Percentiles rank a stretch among this genome's conserved stretches.
phyloP scores from a whole-genome alignment of 2,888 invertebrate genomes.

The Rosalia funebris region DNA sequence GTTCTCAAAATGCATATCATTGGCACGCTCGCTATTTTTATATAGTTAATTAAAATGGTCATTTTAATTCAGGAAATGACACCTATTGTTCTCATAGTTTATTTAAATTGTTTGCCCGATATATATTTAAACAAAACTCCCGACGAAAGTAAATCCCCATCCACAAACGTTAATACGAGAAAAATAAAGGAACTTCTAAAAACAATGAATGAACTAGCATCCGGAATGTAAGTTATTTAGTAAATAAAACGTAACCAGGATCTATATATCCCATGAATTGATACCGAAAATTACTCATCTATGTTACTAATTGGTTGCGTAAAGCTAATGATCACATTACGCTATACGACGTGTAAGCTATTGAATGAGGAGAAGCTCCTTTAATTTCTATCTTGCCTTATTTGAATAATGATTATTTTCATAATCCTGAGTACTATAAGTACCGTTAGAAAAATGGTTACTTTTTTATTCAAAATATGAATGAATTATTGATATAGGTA shows the following conservation, averaged over 20 bases:
- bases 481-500: no score
- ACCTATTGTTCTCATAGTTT: neutral
- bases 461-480: no score
- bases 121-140: neutral
- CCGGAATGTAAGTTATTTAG: conserved; percentile 17
- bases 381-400: no score
- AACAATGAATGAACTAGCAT: conserved; percentile 14
- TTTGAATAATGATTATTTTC: no score
- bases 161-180: neutral
- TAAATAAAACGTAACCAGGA: conserved; percentile 20
- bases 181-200: conserved; percentile 11
- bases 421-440: no score
- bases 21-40: no score
- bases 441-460: no score
- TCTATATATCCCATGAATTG: conserved; percentile 15
- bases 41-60: no score
- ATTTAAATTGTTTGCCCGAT: neutral
- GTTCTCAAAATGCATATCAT: no score
- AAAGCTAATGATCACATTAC: conserved; percentile 8
- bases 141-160: conserved; percentile 9
- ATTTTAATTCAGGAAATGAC: no score
- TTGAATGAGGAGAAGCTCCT: conserved; percentile 7
- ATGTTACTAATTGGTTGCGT: conserved; percentile 13
- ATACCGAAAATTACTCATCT: conserved; percentile 21
- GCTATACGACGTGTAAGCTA: neutral